Evolutionary conservation across 2,113 vertebrate genomes (phyloP).

Genomic region (Condylura cristata): DNA sequence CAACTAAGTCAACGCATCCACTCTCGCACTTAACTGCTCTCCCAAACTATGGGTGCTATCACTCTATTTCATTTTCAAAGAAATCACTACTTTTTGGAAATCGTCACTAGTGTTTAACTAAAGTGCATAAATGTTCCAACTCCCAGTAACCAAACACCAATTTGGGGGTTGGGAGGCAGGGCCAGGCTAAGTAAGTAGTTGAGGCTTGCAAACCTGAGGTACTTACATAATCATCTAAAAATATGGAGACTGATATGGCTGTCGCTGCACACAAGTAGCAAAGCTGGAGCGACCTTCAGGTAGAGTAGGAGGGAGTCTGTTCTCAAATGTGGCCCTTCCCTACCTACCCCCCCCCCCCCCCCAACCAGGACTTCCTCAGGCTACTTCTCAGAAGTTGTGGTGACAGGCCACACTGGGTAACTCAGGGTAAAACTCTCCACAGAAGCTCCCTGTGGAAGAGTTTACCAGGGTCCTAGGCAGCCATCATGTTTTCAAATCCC

Average conservation of each 20-base stretch:
- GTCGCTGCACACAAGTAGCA: not conserved
- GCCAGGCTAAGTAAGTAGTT: not conserved
- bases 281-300: not conserved
- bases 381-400: not conserved
- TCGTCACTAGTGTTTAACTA: not conserved
- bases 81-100: not conserved
- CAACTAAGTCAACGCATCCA: not conserved
- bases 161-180: too few species aligned
- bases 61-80: not conserved
- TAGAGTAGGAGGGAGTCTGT: accelerated
- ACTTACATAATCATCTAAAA: not conserved
- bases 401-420: not conserved
- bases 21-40: accelerated
- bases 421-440: not conserved
- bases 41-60: not conserved
- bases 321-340: not conserved
- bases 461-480: not conserved
- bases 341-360: too few species aligned
- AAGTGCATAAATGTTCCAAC: not conserved
- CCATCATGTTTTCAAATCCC: not conserved
- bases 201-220: not conserved
- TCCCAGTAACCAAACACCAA: not conserved
- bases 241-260: not conserved
- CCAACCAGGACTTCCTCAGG: not conserved
- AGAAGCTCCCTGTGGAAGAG: not conserved